Evolutionary conservation across 2,797 vertebrate species (phyloP), one percentile per base, ranked within the genome.

Genomic region (Crocodylus rhombifer): DNA sequence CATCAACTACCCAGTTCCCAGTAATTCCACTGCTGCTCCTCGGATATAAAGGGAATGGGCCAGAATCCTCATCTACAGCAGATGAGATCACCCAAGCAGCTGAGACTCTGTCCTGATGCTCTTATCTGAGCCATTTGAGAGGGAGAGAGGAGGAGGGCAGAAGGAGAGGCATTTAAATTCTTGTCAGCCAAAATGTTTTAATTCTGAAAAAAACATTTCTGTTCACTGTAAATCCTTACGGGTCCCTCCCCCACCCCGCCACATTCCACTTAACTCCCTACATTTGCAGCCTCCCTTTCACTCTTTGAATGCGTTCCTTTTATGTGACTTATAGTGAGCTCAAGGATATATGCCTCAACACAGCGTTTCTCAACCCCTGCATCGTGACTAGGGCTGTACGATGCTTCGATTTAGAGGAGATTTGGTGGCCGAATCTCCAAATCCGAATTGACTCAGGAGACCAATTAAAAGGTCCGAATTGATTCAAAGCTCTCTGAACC

Each of bases 11-110:
- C 51, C 0, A 3, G 94, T 88, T 93, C 90, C 92, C 84, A 83
- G 95, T 81, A 91, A 96, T 95, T 92, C 94, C 33, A 25, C 21
- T 25, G 69, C 33, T 86, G 1, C 0, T 82, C 85, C 2, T 12
- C 4, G 30, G 91, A 94, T 94, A 85, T 55, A 94, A 94, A 95
- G 81, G 91, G 95, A 94, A 87, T 1, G 0, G 91, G 89, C 61
- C 0, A 0, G 74, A 91, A 95, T 77, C 77, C 30, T 86, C 0
- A 0, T 81, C 82, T 80, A 78, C 0, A 42, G 92, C 65, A 86
- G 88, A 89, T 95, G 93, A 94, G 71, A 16, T 84, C 88, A 87
- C 77, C 0, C 42, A 7, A 42, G 42, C 42, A 17, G 86, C 33
- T 1, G 1, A 89, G 71, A 69, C 36, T 42, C 33, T 23, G 67